These are phyloP conservation scores for Stenodema calcarata DNA, from an alignment of 2,888 invertebrate species.

Conservation along the genomic window DNA sequence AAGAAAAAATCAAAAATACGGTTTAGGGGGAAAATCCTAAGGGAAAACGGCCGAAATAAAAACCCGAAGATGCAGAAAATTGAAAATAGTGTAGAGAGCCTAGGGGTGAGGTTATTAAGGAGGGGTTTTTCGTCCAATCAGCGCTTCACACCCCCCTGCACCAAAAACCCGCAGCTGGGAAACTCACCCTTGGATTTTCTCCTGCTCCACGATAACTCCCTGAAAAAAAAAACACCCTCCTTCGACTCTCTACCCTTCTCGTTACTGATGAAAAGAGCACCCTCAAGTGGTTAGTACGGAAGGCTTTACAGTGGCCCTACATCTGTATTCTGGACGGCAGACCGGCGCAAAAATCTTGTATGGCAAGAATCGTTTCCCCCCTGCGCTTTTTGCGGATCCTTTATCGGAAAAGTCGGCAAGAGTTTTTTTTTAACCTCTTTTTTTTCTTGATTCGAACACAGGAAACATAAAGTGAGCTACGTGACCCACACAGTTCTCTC, in stretches of 20 bases:
- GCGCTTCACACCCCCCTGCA: not conserved
- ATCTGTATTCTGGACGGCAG: slow-evolving; percentile 41
- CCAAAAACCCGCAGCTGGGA: not conserved
- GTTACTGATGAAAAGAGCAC: slow-evolving; percentile 46
- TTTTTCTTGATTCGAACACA: slow-evolving; percentile 40
- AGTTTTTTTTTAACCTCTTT: not conserved
- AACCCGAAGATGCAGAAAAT: slow-evolving; percentile 14
- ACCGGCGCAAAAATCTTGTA: slow-evolving; percentile 41
- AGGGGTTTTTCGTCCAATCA: slow-evolving; percentile 27
- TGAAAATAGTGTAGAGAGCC: slow-evolving; percentile 24
- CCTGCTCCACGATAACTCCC: not conserved
- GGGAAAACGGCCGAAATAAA: slow-evolving; percentile 3
- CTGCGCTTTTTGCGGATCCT: slow-evolving; percentile 37
- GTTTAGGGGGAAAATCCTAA: not conserved
- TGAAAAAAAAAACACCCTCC: not conserved
- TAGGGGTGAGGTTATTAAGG: slow-evolving; percentile 15
- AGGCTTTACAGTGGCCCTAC: not conserved
- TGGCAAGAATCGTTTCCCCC: slow-evolving; percentile 39
- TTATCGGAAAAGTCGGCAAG: slow-evolving; percentile 47
- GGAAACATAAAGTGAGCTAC: slow-evolving; percentile 44
- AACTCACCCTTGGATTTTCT: not conserved
- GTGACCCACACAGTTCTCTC: slow-evolving; percentile 10
- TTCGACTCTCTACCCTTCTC: not conserved
- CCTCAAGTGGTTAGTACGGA: slow-evolving; percentile 47
- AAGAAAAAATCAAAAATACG: not conserved